phyloP scores from a whole-genome alignment of 1,140 invertebrate genomes.

The Caerostris extrusa region DNA sequence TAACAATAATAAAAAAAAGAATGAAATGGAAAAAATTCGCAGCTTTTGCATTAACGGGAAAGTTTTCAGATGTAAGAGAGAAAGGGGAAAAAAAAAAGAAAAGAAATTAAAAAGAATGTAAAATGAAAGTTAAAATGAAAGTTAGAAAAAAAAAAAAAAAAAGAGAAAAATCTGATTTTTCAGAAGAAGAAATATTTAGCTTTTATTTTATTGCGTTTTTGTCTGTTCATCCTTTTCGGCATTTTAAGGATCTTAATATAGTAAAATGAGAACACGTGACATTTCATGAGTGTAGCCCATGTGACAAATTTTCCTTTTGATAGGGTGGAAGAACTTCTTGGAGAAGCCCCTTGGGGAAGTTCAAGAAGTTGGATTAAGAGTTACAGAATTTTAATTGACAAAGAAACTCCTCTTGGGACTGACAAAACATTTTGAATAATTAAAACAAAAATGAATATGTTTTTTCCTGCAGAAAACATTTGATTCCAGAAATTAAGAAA shows the following conservation, averaged over 20 bases:
- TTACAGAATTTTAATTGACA: constrained; percentile 51
- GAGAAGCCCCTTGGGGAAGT: background rate
- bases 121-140: constrained; percentile 27
- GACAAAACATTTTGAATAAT: background rate
- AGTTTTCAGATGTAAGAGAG: constrained; percentile 24
- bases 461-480: background rate
- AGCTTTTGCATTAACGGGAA: constrained; percentile 55
- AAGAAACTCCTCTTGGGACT: background rate
- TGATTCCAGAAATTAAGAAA: too few relatives aligned
- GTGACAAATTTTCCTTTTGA: constrained; percentile 30
- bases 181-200: constrained; percentile 25
- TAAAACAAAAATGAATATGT: background rate
- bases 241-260: constrained; percentile 58
- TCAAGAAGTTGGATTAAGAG: constrained; percentile 15
- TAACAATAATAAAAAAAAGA: background rate
- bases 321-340: background rate
- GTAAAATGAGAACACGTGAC: constrained; percentile 45
- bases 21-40: constrained; percentile 14
- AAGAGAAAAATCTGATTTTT: constrained; percentile 44
- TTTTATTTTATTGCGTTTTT: constrained; percentile 50
- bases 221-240: constrained; percentile 43
- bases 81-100: background rate
- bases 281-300: background rate
- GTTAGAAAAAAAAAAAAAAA: background rate
- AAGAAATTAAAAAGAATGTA: background rate